Evolutionary conservation across 2,113 vertebrate genomes (phyloP), one percentile per base, ranked within the genome.

Genomic region (Pipa parva): DNA sequence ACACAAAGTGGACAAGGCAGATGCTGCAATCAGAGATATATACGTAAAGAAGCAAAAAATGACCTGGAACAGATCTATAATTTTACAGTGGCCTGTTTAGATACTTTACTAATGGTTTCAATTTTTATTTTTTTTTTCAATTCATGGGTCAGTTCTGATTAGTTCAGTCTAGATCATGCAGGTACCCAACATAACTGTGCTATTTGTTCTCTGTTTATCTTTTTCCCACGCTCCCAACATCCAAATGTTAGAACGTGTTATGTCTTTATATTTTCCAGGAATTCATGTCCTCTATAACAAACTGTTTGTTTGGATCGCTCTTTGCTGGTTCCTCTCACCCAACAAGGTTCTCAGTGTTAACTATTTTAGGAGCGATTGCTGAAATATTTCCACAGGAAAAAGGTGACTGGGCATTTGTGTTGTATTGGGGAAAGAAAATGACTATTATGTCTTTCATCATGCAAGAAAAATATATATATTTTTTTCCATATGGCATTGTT

Each of bases 251-350:
- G 28, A 9, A 42, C 49, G 7, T 51, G 17, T 59, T 49, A 0
- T 52, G 28, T 63, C 51, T 70, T 2, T 62, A 15, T 31, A 1
- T 59, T 36, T 77, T 69, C 46, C 56, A 98, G 97, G 89, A 83
- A 76, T 97, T 99, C 71, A 79, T 99, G 77, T 76, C 75, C 36
- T 92, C 94, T 77, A 26, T 97, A 49, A 92, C 90, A 76, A 81
- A 76, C 75, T 86, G 61, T 52, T 91, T 97, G 58, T 92, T 98
- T 73, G 88, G 90, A 57, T 84, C 85, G 3, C 70, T 99, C 27
- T 88, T 92, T 77, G 90, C 92, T 2, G 95, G 95, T 52, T 94
- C 92, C 18, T 97, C 94, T 1, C 96, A 95, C 73, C 86, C 93
- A 52, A 93, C 91, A 56, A 92, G 90, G 75, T 88, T 97, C 73